Evolutionary conservation across 2,888 invertebrate species (phyloP), one percentile per base, ranked within the genome.

Genomic region (Tipula lateralis): DNA sequence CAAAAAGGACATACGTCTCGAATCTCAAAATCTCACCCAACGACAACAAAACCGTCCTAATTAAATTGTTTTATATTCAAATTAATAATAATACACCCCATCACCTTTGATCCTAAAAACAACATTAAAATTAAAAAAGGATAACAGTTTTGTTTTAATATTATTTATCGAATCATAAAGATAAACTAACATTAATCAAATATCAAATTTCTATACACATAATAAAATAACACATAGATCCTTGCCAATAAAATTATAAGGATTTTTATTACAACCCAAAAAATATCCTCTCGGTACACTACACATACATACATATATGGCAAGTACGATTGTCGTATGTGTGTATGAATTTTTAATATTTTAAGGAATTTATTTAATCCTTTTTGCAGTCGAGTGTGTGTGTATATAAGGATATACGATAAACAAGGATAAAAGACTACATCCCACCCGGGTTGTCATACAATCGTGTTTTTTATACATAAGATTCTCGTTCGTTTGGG

Each of bases 351-450:
- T 9, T 66, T 66, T 66, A 66, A 66, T 66, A 66, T 66, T 66
- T 66, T 66, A 66, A 66, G 66, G 66, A 66, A 66, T 66, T 66
- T 66, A 66, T 66, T 66, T 66, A 66, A 66, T 66, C 66, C 66
- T 66, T 66, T 66, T 66, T 50, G 7, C 24, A 24, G 66, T 66
- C 24, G 24, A 13, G 66, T 19, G 66, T 66, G 66, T 66, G 9
- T 12, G 24, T 66, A 13, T 39, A 39, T 39, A 16, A n/a, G 44
- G n/a, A 50, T 50, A 16, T 50, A 50, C 16, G n/a, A n/a, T n/a
- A 16, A 50, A 19, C 44, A 50, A 16, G 44, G 44, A 19, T 50
- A n/a, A n/a, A 66, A 66, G 66, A 66, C 66, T 66, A 24, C 9
- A 66, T 19, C 66, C 24, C 66, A 66, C 66, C 66, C 66, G n/a